Percentiles rank a stretch among this genome's conserved stretches.
These are phyloP conservation scores for Junco hyemalis DNA, from an alignment of 2,113 vertebrate species.

Conservation along the genomic window DNA sequence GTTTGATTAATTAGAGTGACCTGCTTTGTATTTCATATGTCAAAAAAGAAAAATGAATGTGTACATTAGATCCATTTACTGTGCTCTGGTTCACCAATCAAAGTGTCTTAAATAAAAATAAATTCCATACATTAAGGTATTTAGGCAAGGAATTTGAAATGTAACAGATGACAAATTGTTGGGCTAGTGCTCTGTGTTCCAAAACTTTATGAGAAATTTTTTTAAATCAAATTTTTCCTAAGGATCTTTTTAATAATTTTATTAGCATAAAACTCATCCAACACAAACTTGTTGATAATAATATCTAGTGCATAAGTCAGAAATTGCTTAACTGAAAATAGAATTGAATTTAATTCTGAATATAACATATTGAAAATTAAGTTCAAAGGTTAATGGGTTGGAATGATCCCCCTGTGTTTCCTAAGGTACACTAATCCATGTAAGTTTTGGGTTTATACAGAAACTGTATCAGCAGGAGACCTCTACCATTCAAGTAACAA, in stretches of 20 bases:
- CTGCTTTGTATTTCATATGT: not conserved
- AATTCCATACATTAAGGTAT: not conserved
- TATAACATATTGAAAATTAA: not conserved
- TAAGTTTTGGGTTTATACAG: not conserved
- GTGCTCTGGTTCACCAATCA: not conserved
- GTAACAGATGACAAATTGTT: not conserved
- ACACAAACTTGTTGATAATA: not conserved
- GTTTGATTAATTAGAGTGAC: conserved; percentile 8
- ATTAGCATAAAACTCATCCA: not conserved
- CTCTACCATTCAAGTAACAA: not conserved
- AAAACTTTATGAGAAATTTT: not conserved
- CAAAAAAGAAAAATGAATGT: conserved; percentile 26
- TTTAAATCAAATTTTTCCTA: not conserved
- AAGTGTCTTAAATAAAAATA: not conserved
- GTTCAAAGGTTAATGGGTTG: not conserved
- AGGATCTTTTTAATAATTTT: not conserved
- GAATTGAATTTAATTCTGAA: not conserved
- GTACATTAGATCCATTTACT: not conserved
- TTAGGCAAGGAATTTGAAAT: not conserved
- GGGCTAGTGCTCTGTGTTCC: not conserved
- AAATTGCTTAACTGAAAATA: not conserved
- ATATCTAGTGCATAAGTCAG: not conserved
- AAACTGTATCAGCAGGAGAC: not conserved
- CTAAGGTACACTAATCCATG: not conserved
- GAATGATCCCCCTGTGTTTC: not conserved